Conservation (phyloP, 2,888 invertebrate species). For the Venustoraphidia nigricollis region DNA sequence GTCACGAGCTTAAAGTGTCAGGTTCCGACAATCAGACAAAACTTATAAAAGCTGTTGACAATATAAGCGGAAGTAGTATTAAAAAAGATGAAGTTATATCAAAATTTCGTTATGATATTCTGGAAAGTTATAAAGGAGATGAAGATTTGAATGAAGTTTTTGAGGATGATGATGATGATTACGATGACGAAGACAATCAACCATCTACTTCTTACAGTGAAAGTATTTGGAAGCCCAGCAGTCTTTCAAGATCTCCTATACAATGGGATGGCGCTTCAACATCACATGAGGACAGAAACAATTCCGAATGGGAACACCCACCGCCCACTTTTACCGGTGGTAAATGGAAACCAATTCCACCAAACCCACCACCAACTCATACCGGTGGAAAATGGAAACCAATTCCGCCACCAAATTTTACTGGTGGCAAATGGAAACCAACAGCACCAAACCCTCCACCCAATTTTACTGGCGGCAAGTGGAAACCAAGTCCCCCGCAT, state of each 20-base stretch:
- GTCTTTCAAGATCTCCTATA: conserved; percentile 18
- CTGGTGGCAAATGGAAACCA: conserved; percentile 56
- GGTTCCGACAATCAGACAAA: conserved; percentile 41
- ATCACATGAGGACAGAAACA: conserved; percentile 9
- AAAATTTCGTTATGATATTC: conserved; percentile 18
- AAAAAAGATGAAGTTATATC: conserved; percentile 36
- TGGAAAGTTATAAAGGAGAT: conserved; percentile 16
- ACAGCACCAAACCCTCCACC: conserved; percentile 29
- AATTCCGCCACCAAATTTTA: conserved; percentile 36
- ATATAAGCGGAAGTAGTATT: conserved; percentile 34
- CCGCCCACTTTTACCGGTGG: conserved; percentile 43
- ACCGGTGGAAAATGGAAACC: conserved; percentile 54
- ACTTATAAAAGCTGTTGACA: conserved; percentile 47
- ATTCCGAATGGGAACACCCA: conserved; percentile 36
- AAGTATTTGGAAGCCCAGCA: conserved; percentile 60
- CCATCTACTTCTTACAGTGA: conserved; percentile 43
- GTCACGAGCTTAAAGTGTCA: conserved; percentile 37
- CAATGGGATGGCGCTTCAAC: conserved; percentile 19
- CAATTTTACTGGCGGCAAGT: conserved; percentile 39
- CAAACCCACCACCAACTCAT: conserved; percentile 28
- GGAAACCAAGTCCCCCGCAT: conserved; percentile 31
- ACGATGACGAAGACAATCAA: conserved; percentile 25
- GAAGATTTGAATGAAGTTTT: conserved; percentile 27
- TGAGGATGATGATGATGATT: conserved; percentile 27
- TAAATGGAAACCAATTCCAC: conserved; percentile 55